Conservation (phyloP, 2,797 vertebrate species). For the Lycodopsis pacificus region DNA sequence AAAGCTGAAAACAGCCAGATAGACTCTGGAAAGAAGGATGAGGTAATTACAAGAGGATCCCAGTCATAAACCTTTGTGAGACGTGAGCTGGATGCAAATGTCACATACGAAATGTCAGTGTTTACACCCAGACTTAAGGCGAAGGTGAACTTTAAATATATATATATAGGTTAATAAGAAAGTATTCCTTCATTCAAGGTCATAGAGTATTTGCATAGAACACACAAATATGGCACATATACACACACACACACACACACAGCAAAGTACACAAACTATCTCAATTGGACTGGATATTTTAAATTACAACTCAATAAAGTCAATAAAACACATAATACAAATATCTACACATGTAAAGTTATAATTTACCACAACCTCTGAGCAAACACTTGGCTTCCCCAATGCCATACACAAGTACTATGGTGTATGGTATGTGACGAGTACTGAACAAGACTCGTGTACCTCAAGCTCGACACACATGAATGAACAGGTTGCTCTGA, state of each 20-base stretch:
- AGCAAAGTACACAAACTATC: neutral
- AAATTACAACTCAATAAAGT: neutral
- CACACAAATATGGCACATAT: neutral
- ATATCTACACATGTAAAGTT: neutral
- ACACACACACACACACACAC: neutral
- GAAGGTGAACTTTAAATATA: neutral
- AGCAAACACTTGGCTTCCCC: neutral
- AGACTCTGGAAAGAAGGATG: neutral
- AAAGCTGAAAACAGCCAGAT: neutral
- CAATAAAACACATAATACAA: neutral
- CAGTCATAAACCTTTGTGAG: neutral
- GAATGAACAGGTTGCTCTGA: conserved; percentile 18
- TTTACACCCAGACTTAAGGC: neutral
- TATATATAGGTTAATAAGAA: neutral
- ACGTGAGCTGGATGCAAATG: conserved; percentile 1
- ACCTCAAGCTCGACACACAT: conserved; percentile 4
- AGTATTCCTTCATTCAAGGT: neutral
- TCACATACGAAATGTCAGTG: neutral
- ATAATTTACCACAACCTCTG: neutral
- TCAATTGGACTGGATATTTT: neutral
- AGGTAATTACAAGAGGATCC: neutral
- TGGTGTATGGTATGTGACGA: neutral
- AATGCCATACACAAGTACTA: neutral
- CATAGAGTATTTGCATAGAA: neutral
- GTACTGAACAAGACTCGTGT: neutral